Evolutionary conservation across 1,140 invertebrate species (phyloP).

Genomic region (Caenorhabditis inopinata): DNA sequence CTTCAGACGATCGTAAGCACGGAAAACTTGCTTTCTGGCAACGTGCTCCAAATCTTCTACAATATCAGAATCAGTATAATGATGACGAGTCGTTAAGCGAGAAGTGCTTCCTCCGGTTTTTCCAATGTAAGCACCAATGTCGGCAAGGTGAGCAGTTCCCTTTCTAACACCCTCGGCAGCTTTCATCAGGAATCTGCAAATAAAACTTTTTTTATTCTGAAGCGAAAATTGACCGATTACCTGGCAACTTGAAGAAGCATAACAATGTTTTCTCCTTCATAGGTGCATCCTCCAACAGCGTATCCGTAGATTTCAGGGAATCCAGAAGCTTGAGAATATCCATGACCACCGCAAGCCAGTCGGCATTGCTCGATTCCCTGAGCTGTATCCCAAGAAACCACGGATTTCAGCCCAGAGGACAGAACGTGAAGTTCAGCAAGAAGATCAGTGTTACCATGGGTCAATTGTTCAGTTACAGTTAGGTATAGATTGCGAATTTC

Average conservation of each 20-base stretch:
- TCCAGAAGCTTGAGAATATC: conserved; percentile 82
- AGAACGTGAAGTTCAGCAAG: conserved; percentile 76
- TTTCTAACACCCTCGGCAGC: conserved; percentile 46
- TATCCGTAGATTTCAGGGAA: conserved; percentile 77
- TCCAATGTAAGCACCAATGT: conserved; percentile 9
- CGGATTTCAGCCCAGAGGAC: conserved; percentile 84
- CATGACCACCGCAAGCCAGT: conserved; percentile 85
- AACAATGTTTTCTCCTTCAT: conserved; percentile 92
- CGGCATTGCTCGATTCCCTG: conserved; percentile 78
- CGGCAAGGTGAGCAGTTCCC: background rate
- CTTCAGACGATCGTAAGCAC: conserved; percentile 44
- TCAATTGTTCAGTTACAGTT: background rate
- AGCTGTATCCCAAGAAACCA: conserved; percentile 77
- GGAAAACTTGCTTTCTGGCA: conserved; percentile 56
- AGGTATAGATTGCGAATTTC: conserved; percentile 80
- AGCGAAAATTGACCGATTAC: conserved; percentile 62
- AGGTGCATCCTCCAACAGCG: conserved; percentile 82
- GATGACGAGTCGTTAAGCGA: background rate
- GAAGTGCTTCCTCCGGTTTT: background rate
- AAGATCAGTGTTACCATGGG: conserved; percentile 35
- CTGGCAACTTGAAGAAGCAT: conserved; percentile 83
- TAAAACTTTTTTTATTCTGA: background rate
- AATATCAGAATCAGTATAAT: conserved; percentile 37
- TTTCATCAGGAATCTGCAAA: conserved; percentile 54
- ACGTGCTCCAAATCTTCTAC: conserved; percentile 66